These are phyloP conservation scores for Criorhina ranunculi DNA, from an alignment of 2,888 invertebrate genomes.

Conservation along the genomic window DNA sequence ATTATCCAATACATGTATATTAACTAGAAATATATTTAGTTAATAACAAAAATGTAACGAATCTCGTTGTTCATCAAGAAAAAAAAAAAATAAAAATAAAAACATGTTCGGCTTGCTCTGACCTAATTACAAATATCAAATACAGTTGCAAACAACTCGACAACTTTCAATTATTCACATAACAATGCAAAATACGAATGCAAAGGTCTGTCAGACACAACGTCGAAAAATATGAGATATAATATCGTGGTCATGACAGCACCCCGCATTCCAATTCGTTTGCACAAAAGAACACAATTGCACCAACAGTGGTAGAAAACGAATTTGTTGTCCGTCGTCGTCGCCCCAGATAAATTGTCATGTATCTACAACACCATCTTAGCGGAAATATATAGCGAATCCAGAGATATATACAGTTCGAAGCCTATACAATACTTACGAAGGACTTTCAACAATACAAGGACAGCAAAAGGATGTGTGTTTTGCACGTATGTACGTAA, in stretches of 20 bases:
- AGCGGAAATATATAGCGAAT: slow-evolving; percentile 45
- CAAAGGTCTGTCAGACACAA: slow-evolving; percentile 58
- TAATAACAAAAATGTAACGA: too few relatives aligned
- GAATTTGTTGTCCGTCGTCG: slow-evolving; percentile 63
- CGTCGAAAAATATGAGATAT: slow-evolving; percentile 56
- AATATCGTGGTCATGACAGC: slow-evolving; percentile 67
- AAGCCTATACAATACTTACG: slow-evolving; percentile 7
- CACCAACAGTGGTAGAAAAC: slow-evolving; percentile 49
- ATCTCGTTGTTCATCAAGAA: slow-evolving; percentile 1
- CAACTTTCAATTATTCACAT: slow-evolving; percentile 58
- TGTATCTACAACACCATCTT: slow-evolving; percentile 54
- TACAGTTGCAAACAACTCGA: slow-evolving; percentile 45
- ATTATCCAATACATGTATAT: too few relatives aligned
- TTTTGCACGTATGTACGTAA: not conserved
- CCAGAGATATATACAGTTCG: slow-evolving; percentile 3
- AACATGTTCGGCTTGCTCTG: slow-evolving; percentile 10
- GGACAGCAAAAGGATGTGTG: slow-evolving; percentile 7
- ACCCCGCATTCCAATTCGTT: slow-evolving; percentile 60
- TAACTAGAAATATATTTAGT: too few relatives aligned
- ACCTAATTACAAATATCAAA: slow-evolving; percentile 63
- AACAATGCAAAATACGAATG: slow-evolving; percentile 55
- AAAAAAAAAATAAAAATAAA: slow-evolving; percentile 25
- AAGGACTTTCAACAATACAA: slow-evolving; percentile 12
- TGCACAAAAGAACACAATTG: slow-evolving; percentile 61
- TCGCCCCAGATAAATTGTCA: slow-evolving; percentile 62